phyloP scores from a whole-genome alignment of 2,888 invertebrate species.

The Branchipolynoe longqiensis region DNA sequence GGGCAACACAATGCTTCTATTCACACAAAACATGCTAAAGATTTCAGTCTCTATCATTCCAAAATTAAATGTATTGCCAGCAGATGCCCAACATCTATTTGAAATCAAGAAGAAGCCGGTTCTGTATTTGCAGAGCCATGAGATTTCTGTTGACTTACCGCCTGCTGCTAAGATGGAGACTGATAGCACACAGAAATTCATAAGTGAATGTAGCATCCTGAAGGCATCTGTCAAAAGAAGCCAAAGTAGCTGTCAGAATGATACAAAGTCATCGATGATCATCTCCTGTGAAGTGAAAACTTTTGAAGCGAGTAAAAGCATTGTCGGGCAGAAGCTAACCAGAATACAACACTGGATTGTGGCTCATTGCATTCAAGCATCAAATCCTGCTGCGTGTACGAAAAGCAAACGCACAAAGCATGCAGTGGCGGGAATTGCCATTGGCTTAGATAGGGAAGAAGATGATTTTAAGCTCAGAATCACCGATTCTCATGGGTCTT shows the following conservation, averaged over 20 bases:
- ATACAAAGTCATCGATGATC: neutral
- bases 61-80: no score
- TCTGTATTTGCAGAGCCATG: neutral
- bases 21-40: conserved; percentile 75
- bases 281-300: neutral
- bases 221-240: neutral
- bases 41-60: conserved; percentile 72
- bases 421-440: conserved; percentile 15
- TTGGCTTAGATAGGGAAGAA: neutral
- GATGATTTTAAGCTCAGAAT: neutral
- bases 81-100: neutral
- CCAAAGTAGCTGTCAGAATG: neutral
- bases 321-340: neutral
- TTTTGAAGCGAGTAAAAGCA: neutral
- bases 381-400: neutral
- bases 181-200: neutral
- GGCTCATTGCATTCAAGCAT: neutral
- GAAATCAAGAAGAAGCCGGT: neutral
- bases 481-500: neutral
- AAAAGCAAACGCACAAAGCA: neutral
- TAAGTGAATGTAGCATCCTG: conserved; percentile 7
- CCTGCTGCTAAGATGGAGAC: neutral
- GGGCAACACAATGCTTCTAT: conserved; percentile 75
- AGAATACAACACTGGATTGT: neutral
- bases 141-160: neutral